phyloP scores from a whole-genome alignment of 2,113 vertebrate genomes.

The Mystacornis crossleyi region DNA sequence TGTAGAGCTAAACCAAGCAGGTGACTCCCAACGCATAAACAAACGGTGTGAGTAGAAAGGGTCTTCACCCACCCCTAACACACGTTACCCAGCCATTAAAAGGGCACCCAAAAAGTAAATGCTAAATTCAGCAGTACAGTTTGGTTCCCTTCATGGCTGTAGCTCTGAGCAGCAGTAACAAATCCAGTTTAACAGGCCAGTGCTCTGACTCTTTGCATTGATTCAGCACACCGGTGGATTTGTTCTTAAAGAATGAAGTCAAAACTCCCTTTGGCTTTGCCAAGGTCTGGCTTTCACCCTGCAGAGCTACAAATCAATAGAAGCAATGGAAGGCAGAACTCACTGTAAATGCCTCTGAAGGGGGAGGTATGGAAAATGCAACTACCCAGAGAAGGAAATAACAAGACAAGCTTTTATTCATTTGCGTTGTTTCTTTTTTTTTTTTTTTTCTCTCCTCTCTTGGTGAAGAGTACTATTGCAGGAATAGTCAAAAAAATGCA shows the following conservation, averaged over 20 bases:
- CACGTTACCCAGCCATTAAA: neutral
- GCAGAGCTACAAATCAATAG: constrained; percentile 57
- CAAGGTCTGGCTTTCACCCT: constrained; percentile 34
- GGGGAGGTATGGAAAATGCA: constrained; percentile 16
- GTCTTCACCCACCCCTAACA: neutral
- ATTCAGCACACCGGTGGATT: constrained; percentile 40
- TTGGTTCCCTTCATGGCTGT: neutral
- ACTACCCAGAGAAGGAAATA: constrained; percentile 27
- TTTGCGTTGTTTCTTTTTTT: neutral
- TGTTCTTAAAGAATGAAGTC: constrained; percentile 62
- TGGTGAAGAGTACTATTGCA: neutral
- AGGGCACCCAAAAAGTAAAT: neutral
- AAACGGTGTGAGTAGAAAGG: neutral
- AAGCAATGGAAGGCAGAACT: constrained; percentile 16
- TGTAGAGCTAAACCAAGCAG: neutral
- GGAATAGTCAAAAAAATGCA: neutral
- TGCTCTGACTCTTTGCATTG: constrained; percentile 34
- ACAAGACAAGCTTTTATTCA: neutral
- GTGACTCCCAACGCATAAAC: neutral
- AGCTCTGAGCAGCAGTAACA: constrained; percentile 35
- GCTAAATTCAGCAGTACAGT: neutral
- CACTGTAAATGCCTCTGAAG: constrained; percentile 44
- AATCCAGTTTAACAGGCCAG: constrained; percentile 56
- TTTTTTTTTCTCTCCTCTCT: neutral
- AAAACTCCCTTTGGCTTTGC: constrained; percentile 62